Percentiles rank a stretch among this genome's conserved stretches.
Evolutionary conservation across 2,113 vertebrate genomes (phyloP).

Genomic region (Chamaetylas fuelleborni): DNA sequence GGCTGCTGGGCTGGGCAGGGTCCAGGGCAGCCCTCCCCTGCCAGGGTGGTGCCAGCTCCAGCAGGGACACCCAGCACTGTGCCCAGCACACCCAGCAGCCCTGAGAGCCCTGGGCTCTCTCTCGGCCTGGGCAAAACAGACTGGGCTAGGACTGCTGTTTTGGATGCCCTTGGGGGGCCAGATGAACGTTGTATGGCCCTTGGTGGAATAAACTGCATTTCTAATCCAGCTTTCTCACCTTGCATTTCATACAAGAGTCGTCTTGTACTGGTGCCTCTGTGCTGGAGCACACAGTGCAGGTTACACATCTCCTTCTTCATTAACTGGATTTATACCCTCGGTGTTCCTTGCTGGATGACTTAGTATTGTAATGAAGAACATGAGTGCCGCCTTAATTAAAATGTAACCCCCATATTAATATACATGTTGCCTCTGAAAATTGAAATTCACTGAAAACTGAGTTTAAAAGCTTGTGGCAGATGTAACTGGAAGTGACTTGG

Average conservation of each 20-base stretch:
- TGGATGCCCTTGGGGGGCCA: not conserved
- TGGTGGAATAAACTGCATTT: not conserved
- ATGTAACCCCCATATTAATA: not conserved
- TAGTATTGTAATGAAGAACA: slow-evolving; percentile 19
- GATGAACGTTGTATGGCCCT: not conserved
- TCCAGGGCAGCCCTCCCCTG: not conserved
- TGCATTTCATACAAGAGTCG: not conserved
- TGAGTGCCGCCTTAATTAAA: slow-evolving; percentile 22
- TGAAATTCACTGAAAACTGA: not conserved
- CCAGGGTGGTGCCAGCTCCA: rapidly evolving
- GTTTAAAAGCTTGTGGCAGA: not conserved
- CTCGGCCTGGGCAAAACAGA: rapidly evolving
- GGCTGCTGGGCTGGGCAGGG: not conserved
- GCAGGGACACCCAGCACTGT: not conserved
- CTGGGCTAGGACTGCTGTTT: not conserved
- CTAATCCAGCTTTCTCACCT: not conserved
- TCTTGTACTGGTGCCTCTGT: not conserved
- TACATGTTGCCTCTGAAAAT: slow-evolving; percentile 9
- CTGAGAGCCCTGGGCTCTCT: rapidly evolving
- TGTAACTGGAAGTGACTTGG: not conserved
- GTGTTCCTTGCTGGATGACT: slow-evolving; percentile 33
- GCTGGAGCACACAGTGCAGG: not conserved
- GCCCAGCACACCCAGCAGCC: not conserved
- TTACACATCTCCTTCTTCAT: not conserved
- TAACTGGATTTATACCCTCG: not conserved